Evolutionary conservation across 2,888 invertebrate genomes (phyloP), one percentile per base, ranked within the genome.

Genomic region (Lithophane semibrunnea): DNA sequence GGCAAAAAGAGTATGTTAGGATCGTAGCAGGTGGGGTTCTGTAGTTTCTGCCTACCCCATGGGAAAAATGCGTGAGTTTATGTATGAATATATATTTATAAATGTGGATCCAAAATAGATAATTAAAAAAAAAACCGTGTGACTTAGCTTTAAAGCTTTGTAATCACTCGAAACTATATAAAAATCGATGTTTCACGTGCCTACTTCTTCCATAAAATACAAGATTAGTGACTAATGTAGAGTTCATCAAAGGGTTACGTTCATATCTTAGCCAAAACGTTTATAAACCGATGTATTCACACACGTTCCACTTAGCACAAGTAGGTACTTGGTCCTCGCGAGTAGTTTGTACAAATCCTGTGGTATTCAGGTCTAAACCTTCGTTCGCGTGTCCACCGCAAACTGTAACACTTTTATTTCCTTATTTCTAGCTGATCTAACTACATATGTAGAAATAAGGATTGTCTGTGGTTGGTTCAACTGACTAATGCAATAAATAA

Each of bases 291-390:
- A 52, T 24, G 29, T 79, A 58, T 58, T 70, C 44, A 21, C 18
- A 37, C 60, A 72, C 24, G 18, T 18, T 9, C 56, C 49, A 37
- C 21, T 52, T 37, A 71, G 21, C 42, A 18, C 66, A 52, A 49
- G 63, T n/a, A 47, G 10, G 13, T 18, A 7, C 24, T 42, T 2
- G 1, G n/a, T 76, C 7, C 24, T 52, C 21, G 29, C 60, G 60
- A 69, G 37, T 37, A 21, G 70, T 47, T 61, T 77, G 44, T 37
- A 54, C 54, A n/a, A 47, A 70, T 47, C 68, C 77, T 58, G 66
- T 16, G 69, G 44, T 77, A 79, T 77, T 70, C 47, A 79, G 79
- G 37, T 54, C n/a, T 44, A n/a, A 47, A 18, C 69, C 60, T 60
- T 58, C 52, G 16, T 47, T 13, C n/a, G n/a, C 68, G 44, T n/a